Percentiles rank a stretch among this genome's conserved stretches.
These are phyloP conservation scores for Lasiurus cinereus DNA, from an alignment of 2,113 vertebrate genomes.

Conservation along the genomic window DNA sequence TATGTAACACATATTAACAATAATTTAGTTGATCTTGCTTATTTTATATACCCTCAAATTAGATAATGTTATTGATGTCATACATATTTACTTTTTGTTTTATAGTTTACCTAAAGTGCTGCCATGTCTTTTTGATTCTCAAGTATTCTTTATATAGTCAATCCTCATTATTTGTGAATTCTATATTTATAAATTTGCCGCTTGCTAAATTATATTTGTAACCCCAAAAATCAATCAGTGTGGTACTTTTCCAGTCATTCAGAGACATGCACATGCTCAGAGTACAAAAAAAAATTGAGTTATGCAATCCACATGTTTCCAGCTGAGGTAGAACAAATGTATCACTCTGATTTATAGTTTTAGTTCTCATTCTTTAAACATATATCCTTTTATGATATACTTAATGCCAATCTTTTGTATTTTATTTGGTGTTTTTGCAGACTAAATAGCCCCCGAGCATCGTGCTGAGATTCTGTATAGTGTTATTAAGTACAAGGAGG, in stretches of 20 bases:
- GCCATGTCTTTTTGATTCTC: neutral
- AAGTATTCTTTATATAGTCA: neutral
- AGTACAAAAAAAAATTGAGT: neutral
- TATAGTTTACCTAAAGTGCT: neutral
- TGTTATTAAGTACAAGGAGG: neutral
- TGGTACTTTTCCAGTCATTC: neutral
- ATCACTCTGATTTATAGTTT: neutral
- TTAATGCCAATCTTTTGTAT: neutral
- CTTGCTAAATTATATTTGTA: neutral
- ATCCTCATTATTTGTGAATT: neutral
- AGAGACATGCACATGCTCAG: neutral
- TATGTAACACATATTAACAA: neutral
- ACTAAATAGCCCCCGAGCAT: neutral
- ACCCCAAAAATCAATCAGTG: neutral
- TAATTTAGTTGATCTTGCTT: neutral
- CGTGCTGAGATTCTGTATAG: neutral
- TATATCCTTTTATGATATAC: neutral
- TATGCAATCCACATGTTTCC: neutral
- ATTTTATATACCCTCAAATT: neutral
- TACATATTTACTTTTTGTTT: neutral
- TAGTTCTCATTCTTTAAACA: neutral
- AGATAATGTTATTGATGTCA: neutral
- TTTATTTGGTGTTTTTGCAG: conserved; percentile 7
- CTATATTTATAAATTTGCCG: neutral
- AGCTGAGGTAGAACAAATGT: neutral